Conservation (phyloP, 2,113 vertebrate genomes). For the Apus apus region DNA sequence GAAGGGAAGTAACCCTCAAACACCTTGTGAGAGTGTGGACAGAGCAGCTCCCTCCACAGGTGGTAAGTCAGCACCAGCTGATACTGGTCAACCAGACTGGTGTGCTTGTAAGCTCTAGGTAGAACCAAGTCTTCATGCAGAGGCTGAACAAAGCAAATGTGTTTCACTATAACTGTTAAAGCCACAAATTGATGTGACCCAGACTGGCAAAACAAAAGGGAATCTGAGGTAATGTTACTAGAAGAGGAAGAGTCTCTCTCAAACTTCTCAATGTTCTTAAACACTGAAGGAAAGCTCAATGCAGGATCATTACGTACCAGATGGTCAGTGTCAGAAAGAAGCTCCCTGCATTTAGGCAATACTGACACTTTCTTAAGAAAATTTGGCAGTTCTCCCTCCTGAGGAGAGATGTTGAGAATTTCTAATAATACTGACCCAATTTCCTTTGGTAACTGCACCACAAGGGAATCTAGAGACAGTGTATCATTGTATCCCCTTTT, state of each 20-base stretch:
- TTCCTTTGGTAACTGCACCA: constrained; percentile 12
- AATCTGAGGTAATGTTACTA: constrained; percentile 9
- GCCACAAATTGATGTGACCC: background rate
- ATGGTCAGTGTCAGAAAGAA: constrained; percentile 64
- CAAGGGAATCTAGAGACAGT: background rate
- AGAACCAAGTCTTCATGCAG: background rate
- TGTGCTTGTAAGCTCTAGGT: background rate
- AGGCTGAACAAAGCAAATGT: background rate
- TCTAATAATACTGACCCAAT: constrained; percentile 64
- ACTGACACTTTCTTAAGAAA: constrained; percentile 47
- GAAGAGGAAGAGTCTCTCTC: background rate
- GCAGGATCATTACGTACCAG: constrained; percentile 48
- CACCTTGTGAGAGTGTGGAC: background rate
- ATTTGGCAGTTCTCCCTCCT: constrained; percentile 36
- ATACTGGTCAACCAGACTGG: background rate
- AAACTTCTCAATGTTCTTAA: background rate
- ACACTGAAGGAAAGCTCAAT: background rate
- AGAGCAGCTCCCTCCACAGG: background rate
- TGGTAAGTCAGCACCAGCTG: background rate
- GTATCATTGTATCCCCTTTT: background rate
- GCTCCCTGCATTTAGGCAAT: constrained; percentile 41
- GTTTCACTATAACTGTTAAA: background rate
- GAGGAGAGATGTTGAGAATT: constrained; percentile 49
- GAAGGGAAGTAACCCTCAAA: background rate
- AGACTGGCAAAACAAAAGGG: constrained; percentile 4